Evolutionary conservation across 2,797 vertebrate species (phyloP).

Genomic region (Helarctos malayanus): DNA sequence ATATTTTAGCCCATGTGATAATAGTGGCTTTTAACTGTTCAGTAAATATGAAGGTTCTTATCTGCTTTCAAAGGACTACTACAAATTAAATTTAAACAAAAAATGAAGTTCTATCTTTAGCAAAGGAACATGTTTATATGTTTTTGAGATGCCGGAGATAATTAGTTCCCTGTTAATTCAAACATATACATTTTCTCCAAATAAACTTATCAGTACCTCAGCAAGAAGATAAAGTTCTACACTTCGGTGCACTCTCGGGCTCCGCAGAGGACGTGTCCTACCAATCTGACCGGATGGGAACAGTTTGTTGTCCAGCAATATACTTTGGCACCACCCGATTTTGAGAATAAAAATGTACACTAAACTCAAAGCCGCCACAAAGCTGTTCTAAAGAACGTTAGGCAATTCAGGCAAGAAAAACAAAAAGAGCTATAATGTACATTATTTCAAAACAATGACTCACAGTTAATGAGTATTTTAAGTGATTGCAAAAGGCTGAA

Average conservation of each 20-base stretch:
- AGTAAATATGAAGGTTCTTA: slow-evolving; percentile 31
- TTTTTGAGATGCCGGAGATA: not conserved
- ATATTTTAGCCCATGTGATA: not conserved
- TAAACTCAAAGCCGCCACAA: slow-evolving; percentile 18
- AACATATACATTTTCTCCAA: slow-evolving; percentile 26
- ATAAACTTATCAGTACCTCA: not conserved
- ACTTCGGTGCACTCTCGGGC: not conserved
- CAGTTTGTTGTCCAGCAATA: not conserved
- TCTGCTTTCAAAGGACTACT: slow-evolving; percentile 52
- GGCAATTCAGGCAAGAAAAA: slow-evolving; percentile 57
- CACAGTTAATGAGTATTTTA: slow-evolving; percentile 62
- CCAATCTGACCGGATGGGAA: not conserved
- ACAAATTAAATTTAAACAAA: slow-evolving; percentile 18
- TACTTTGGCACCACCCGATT: not conserved
- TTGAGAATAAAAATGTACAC: slow-evolving; percentile 4
- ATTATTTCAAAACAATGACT: slow-evolving; percentile 64
- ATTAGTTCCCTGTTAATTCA: slow-evolving; percentile 44
- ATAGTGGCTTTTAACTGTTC: slow-evolving; percentile 22
- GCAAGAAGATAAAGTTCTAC: not conserved
- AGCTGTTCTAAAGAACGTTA: not conserved
- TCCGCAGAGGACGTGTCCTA: not conserved
- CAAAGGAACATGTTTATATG: not conserved
- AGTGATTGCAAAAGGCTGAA: slow-evolving; percentile 51
- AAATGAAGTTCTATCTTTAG: slow-evolving; percentile 1
- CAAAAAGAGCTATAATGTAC: not conserved